Base-by-base conservation (phyloP, 2,113 vertebrate genomes). In the Falcunculus frontatus region DNA sequence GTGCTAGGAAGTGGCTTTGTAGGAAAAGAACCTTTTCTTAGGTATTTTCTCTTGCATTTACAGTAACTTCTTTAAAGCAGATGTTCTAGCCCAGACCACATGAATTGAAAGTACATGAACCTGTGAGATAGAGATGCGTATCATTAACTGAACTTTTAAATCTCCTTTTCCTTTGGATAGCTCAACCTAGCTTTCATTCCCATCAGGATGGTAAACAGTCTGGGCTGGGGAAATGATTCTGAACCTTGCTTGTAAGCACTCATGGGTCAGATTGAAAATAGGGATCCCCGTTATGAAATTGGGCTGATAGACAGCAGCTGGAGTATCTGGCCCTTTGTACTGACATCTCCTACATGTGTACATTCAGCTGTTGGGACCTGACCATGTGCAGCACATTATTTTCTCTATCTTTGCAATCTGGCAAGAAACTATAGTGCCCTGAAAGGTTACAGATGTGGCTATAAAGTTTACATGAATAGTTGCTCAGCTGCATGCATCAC, bases 391-490 rank as follows among this genome's bases (percentile, higher is more conserved):
- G 59, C 39, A 12, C 1, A 1, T 85, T 69, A 46, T 80, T 93
- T 94, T 50, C 78, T 77, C 50, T 80, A 0, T 55, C 70, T 65
- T 32, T 4, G 3, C 62, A 77, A 39, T 85, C 91, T 87, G 80
- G 84, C 77, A 92, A 91, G 81, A 65, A 75, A 73, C 62, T 29
- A 6, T 3, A 15, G 55, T 59, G 64, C 67, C 74, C 89, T 83
- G 87, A 87, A 89, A 93, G 79, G 57, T 95, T 95, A 55, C 74
- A 95, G 77, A 72, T 91, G 91, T 57, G 74, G 20, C 85, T 50
- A 5, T 86, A 32, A 91, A 88, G 63, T 76, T 62, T 73, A 75
- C 2, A 8, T 62, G 79, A 78, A 11, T 53, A 42, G 46, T 92
- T 3, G 5, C 69, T 75, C 56, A 57, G 81, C 63, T 69, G 50